Evolutionary conservation across 2,888 invertebrate genomes (phyloP).

Genomic region (Smittia aterrima): DNA sequence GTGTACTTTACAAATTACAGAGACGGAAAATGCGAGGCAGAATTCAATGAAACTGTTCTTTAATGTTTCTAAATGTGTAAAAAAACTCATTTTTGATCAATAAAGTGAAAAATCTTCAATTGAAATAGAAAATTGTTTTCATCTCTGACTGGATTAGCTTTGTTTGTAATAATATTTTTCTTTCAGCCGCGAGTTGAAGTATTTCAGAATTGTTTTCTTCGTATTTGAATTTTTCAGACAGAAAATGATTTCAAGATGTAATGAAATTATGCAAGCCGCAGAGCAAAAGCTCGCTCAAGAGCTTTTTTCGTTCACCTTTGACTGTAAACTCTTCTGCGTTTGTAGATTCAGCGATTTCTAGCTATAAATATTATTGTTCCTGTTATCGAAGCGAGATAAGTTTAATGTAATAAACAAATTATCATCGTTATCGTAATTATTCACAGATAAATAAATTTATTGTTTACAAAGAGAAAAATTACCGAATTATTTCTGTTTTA

Average conservation of each 20-base stretch:
- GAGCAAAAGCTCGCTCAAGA: too few species aligned
- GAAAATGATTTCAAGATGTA: too few species aligned
- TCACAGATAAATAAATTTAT: not conserved
- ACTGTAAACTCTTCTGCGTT: too few species aligned
- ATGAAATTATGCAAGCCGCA: too few species aligned
- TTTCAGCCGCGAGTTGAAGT: too few species aligned
- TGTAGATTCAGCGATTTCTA: too few species aligned
- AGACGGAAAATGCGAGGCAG: not conserved
- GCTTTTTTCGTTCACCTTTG: too few species aligned
- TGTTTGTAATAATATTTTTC: too few species aligned
- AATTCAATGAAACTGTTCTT: constrained; percentile 25
- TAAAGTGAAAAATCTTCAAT: constrained; percentile 32
- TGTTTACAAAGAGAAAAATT: not conserved
- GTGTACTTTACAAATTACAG: not conserved
- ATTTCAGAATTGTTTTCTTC: not conserved
- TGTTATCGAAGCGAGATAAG: not conserved
- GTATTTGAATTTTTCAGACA: too few species aligned
- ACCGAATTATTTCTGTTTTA: not conserved
- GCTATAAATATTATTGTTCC: too few species aligned
- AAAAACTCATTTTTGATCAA: constrained; percentile 40
- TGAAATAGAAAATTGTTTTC: not conserved
- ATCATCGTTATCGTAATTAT: not conserved
- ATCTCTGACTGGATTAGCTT: too few species aligned
- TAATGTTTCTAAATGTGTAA: constrained; percentile 45
- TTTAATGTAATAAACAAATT: not conserved